Evolutionary conservation across 92 coral and sea anemone genomes (phyloP).

Genomic region (Palythoa grandiflora): DNA sequence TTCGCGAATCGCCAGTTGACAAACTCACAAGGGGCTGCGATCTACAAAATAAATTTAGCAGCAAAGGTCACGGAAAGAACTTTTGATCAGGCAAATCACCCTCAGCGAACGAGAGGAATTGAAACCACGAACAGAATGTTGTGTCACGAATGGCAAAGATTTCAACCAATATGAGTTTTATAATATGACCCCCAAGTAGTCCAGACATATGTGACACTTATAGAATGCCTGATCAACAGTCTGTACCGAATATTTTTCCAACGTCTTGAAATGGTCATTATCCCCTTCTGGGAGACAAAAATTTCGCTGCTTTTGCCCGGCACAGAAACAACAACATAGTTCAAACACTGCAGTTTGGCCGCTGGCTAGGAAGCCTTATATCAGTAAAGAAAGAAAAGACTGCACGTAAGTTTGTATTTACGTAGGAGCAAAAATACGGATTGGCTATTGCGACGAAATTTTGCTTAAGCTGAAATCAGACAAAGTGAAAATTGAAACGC

Average conservation of each 20-base stretch:
- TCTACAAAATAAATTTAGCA: conserved; percentile 7
- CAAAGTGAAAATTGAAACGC: not conserved
- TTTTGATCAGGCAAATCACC: conserved; percentile 48
- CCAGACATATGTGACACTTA: conserved; percentile 58
- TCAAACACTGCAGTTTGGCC: no score
- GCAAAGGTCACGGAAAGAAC: conserved; percentile 42
- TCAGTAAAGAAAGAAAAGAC: no score
- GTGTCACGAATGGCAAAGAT: conserved; percentile 67
- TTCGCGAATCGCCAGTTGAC: not conserved
- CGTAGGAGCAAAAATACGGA: not conserved
- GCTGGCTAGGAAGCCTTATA: no score
- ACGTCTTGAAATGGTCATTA: no score
- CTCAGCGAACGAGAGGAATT: conserved; percentile 49
- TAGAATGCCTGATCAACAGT: conserved; percentile 32
- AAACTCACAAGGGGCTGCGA: not conserved
- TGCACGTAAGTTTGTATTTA: not conserved
- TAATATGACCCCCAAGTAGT: conserved; percentile 56
- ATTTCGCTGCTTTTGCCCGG: not conserved
- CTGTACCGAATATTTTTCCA: conserved; percentile 1
- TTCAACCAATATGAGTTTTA: conserved; percentile 31
- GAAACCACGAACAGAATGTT: conserved; percentile 62
- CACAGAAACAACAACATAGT: not conserved
- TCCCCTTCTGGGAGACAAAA: not conserved
- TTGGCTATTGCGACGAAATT: not conserved
- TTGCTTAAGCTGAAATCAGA: not conserved